Base-by-base conservation (phyloP, 2,888 invertebrate species). In the Dione vanillae region DNA sequence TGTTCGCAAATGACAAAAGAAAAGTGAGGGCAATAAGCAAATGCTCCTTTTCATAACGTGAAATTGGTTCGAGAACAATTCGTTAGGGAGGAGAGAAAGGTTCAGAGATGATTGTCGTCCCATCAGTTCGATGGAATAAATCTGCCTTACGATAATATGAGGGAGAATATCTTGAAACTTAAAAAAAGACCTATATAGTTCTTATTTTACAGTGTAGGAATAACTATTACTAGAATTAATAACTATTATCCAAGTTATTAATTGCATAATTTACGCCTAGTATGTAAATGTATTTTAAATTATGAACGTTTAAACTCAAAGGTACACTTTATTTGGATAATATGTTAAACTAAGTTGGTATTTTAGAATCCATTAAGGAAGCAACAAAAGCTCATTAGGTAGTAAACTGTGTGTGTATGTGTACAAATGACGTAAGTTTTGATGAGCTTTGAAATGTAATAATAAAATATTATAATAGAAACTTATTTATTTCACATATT, bases 61-160 rank as follows among this genome's bases (percentile, higher is more conserved):
- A 88, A 91, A 91, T 91, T 90, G 90, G 87, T 87, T 86, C 78
- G 83, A 83, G 86, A 84, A 87, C 90, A 86, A 90, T 90, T 88
- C 83, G 79, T 83, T 85, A 79, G 74, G 74, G 78, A 78, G 79
- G 83, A 85, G 83, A 84, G 54, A 68, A 85, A 84, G 84, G 78
- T 80, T 81, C 78, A 78, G 79, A 80, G 85, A 84, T 85, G 83
- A 88, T 86, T 88, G 82, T 83, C 82, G 71, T 51, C 51, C 40
- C 76, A 75, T 74, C 72, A 75, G 70, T 71, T 74, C 76, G 70
- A 76, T 79, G 78, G 77, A 80, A 81, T 80, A 81, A 82, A 82
- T 79, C 78, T 77, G 74, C 69, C 61, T 41, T 75, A 74, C 76
- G 75, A 72, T 73, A 72, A 76, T 78, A 76, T 76, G 75, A 76